Percentiles rank a stretch among this genome's conserved stretches.
phyloP scores from a whole-genome alignment of 2,797 vertebrate genomes.

The Catamblyrhynchus diadema region DNA sequence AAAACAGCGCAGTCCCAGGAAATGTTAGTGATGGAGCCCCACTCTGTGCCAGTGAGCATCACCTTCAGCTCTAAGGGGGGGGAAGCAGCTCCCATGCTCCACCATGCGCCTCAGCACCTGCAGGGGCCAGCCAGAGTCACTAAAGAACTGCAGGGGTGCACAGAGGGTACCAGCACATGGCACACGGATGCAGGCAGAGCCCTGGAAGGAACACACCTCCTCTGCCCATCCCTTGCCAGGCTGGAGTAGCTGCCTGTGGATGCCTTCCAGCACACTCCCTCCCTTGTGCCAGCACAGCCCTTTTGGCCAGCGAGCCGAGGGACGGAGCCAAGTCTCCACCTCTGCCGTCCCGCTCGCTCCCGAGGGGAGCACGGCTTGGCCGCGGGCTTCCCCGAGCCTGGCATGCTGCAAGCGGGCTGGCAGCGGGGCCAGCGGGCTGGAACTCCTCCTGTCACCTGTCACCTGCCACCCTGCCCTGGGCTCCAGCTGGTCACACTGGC shows the following conservation, averaged over 20 bases:
- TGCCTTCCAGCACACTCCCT: not conserved
- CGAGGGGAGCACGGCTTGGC: not conserved
- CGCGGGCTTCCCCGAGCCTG: not conserved
- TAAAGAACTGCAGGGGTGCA: not conserved
- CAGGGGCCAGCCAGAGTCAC: rapidly evolving
- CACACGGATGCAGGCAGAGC: not conserved
- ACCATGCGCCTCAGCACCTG: not conserved
- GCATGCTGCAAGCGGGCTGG: not conserved
- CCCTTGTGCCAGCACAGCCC: not conserved
- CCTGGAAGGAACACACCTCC: not conserved
- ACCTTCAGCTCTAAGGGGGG: not conserved
- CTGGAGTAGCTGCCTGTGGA: not conserved
- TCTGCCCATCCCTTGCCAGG: not conserved
- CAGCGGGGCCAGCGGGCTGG: not conserved
- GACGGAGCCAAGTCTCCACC: conserved; percentile 13
- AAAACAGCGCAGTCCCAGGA: not conserved
- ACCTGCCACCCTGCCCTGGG: not conserved
- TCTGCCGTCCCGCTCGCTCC: not conserved
- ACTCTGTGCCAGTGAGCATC: not conserved
- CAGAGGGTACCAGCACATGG: not conserved
- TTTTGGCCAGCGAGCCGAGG: not conserved
- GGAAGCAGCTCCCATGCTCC: not conserved
- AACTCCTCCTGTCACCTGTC: not conserved
- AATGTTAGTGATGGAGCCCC: not conserved
- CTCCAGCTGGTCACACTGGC: not conserved